Base-by-base conservation (phyloP, 2,888 invertebrate species). In the Ormyrus nitidulus region DNA sequence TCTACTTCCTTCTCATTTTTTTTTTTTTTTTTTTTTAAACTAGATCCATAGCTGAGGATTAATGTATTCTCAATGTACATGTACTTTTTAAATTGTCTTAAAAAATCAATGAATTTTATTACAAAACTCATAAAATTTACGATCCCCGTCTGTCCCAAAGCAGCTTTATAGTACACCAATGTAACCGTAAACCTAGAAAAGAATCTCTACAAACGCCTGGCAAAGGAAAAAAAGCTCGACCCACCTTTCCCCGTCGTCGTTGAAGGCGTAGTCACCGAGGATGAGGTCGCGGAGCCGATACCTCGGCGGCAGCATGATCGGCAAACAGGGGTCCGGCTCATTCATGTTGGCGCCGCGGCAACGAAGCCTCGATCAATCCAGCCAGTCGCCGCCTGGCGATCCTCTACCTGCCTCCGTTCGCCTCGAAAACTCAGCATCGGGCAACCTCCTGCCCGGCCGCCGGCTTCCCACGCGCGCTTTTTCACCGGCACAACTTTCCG, bases 171-270 rank as follows among this genome's bases (percentile, higher is more conserved):
- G 34, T 34, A 34, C 4, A 34, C 34, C 34, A 3, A 34, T 34
- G 0, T 4, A 34, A 2, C 34, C 34, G 34, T 34, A 34, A 34
- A 34, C 34, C 34, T 4, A 34, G 34, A 34, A 34, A 34, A 34
- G 3, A 34, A 34, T 34, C 34, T 34, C 34, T 4, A 58, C 10
- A 11, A n/a, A 58, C n/a, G 10, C 10, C 5, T 11, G 54, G 10
- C 6, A 6, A 46, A 49, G n/a, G 4, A 44, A 2, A 10, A 3
- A 46, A 5, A 10, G 10, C 92, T 92, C 34, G 34, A 34, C 34
- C 3, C 90, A 95, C 96, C 95, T 94, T 93, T 95, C 95, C 64
- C 95, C 95, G 86, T 95, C 95, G 88, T 95, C 95, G 87, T 94
- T 94, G 90, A 94, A 94, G 13, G 94, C 94, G 89, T 94, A 95